Conservation (phyloP, 2,888 invertebrate genomes). For the Caenorhabditis imperialis region DNA sequence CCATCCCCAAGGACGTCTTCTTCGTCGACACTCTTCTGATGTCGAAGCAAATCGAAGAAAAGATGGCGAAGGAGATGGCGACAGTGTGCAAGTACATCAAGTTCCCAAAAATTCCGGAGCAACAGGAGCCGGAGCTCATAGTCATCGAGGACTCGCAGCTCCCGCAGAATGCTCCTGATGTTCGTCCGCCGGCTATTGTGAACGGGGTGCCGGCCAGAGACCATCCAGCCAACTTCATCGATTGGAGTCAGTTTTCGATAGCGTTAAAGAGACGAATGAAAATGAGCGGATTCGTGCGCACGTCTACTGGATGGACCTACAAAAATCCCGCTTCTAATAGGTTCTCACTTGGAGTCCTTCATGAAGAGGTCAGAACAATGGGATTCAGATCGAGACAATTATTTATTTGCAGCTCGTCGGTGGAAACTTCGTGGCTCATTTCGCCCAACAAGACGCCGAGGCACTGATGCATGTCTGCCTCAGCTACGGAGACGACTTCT, state of each 20-base stretch:
- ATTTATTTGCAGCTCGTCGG: conserved; percentile 21
- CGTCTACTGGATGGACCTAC: conserved; percentile 11
- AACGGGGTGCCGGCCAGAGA: conserved; percentile 6
- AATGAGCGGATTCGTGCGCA: conserved; percentile 24
- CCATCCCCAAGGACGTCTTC: conserved; percentile 49
- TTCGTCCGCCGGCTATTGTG: neutral
- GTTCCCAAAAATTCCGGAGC: conserved; percentile 8
- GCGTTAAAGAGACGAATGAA: conserved; percentile 12
- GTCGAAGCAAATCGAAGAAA: conserved; percentile 61
- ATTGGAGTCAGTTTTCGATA: conserved; percentile 16
- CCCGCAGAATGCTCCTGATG: neutral
- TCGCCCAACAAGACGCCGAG: conserved; percentile 70
- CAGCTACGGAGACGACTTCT: conserved; percentile 70
- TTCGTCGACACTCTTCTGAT: conserved; percentile 69
- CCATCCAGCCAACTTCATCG: conserved; percentile 25
- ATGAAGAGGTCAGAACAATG: conserved; percentile 1
- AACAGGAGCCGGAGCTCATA: neutral
- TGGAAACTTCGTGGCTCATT: conserved; percentile 57
- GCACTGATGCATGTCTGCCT: conserved; percentile 72
- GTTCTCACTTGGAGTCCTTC: conserved; percentile 1
- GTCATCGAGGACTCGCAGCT: conserved; percentile 4
- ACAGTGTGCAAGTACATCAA: conserved; percentile 25
- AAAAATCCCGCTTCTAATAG: neutral
- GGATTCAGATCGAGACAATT: neutral
- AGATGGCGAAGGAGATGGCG: conserved; percentile 4